Conservation (phyloP, 2,113 vertebrate genomes). For the Petromus typicus region DNA sequence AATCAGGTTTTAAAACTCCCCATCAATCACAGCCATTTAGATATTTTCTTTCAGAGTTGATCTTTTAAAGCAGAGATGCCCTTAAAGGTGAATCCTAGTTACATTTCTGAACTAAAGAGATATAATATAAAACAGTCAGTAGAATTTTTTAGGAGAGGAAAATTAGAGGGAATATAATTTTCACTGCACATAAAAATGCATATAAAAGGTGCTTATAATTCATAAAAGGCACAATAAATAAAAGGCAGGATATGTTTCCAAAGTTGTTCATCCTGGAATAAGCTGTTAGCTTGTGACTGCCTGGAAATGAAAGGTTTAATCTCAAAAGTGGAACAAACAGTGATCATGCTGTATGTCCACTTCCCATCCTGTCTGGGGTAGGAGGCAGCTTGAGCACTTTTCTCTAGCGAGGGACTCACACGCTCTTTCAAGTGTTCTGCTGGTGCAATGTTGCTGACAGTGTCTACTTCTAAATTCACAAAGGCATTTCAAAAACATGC, state of each 20-base stretch:
- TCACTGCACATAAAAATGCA: slow-evolving; percentile 39
- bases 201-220: slow-evolving; percentile 62
- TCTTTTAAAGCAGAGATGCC: slow-evolving; percentile 78
- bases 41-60: slow-evolving; percentile 47
- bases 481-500: slow-evolving; percentile 72
- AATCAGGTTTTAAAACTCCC: slow-evolving; percentile 80
- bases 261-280: slow-evolving; percentile 62
- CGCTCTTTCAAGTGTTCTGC: slow-evolving; percentile 65
- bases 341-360: neutral
- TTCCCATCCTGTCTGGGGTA: neutral
- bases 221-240: slow-evolving; percentile 72
- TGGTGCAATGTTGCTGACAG: slow-evolving; percentile 66
- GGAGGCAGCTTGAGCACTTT: slow-evolving; percentile 60
- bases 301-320: slow-evolving; percentile 47
- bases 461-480: slow-evolving; percentile 81
- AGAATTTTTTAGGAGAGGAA: slow-evolving; percentile 80
- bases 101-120: slow-evolving; percentile 72
- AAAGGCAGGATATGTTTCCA: slow-evolving; percentile 60
- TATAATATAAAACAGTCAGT: slow-evolving; percentile 57
- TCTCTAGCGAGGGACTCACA: slow-evolving; percentile 62
- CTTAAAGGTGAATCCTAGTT: slow-evolving; percentile 82
- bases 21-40: slow-evolving; percentile 81
- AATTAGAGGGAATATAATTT: slow-evolving; percentile 45
- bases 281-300: slow-evolving; percentile 45
- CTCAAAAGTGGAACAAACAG: slow-evolving; percentile 38